Evolutionary conservation across 2,888 invertebrate species (phyloP), one percentile per base, ranked within the genome.

Genomic region (Lapara coniferarum): DNA sequence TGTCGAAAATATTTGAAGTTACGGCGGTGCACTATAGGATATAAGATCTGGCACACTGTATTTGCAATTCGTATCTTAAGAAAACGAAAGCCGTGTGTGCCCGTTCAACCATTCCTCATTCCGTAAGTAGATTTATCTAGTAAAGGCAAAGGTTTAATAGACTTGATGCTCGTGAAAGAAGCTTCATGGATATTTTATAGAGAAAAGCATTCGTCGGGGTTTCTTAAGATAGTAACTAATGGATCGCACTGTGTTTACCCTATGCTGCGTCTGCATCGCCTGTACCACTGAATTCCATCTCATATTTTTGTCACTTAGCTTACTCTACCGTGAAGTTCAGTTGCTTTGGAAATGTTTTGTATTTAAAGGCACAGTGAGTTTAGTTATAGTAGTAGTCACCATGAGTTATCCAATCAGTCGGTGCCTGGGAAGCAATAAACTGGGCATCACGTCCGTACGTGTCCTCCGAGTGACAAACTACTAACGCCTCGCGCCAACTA

Each of bases 361-460:
- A 13, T 49, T 19, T 49, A 63, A 14, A 46, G 49, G 5, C 78
- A 73, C 73, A 78, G 76, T 74, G 78, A 79, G 78, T 80, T 79
- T 78, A 77, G 79, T 76, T 56, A 44, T 56, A 46, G 56, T 67
- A 56, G 67, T 53, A 53, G 63, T 69, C 59, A 16, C 44, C 52
- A 59, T 63, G 46, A 80, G 86, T 83, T 84, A 83, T 83, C 87
- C 87, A 89, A 89, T 88, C 89, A 88, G 83, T 82, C 82, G 77
- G 76, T 81, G 78, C 82, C 80, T 78, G 83, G 79, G 77, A 77
- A 80, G 87, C 87, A 89, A 89, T 90, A 89, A 89, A 89, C 85
- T 83, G 85, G 82, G 75, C 81, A 85, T 88, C 90, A 90, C 88
- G 86, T 87, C 76, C 84, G 80, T 79, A 81, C 87, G 85, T 87